Base-by-base conservation (phyloP, 2,113 vertebrate genomes). In the Rhizomys pruinosus region DNA sequence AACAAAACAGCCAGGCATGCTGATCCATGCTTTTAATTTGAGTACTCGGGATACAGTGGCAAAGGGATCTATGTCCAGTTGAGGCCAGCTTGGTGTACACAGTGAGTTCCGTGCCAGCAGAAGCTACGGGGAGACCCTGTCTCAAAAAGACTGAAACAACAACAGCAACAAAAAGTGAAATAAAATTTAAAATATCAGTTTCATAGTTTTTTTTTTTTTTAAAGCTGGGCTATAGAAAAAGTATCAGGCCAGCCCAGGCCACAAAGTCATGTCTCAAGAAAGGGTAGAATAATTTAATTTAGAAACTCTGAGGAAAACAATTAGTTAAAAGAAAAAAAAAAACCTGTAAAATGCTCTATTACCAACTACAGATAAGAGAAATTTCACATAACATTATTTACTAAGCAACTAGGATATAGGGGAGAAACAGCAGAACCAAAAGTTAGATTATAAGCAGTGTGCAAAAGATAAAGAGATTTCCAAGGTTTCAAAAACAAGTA, bases 241-340 rank as follows among this genome's bases (percentile, higher is more conserved):
- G 23, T 73, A 39, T 52, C 37, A 73, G 71, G 17, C 55, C 55
- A 87, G 37, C 17, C 3, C 59, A 37, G 69, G 20, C 2, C 32
- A 57, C 4, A 52, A 2, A 68, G 64, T 7, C 57, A 57, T 22
- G 29, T 8, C 19, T 59, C 68, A 73, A 61, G 59, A 59, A 13
- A 39, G 22, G 5, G 37, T 63, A 72, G 59, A 76, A 81, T 22
- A 13, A 73, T 17, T 57, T 71, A 71, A 84, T 61, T 76, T 86
- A n/a, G 52, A 73, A 42, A 42, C 63, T 68, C 52, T 85, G 55
- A 76, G 23, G 22, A 22, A 76, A 76, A 87, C 57, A 73, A 61
- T 80, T 73, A 90, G 74, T 68, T 82, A 69, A 74, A 71, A 39
- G n/a, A 69, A 76, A 91, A 80, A 73, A 76, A 86, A 81, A 85